Percentiles rank a stretch among this genome's conserved stretches.
Evolutionary conservation across 2,888 invertebrate species (phyloP).

Genomic region (Ligdia adustata): DNA sequence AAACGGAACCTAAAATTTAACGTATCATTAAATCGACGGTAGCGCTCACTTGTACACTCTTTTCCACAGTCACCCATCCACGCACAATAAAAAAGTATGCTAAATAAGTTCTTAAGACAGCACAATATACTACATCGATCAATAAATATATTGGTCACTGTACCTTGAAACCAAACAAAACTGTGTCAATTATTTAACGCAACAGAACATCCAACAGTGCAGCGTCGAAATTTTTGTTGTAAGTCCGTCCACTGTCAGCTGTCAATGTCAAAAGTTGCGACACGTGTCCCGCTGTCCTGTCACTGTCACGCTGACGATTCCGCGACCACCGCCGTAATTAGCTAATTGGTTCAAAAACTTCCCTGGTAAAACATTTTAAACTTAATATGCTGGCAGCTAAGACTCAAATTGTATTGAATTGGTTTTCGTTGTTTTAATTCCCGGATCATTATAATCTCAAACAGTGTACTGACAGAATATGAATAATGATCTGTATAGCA

Average conservation of each 20-base stretch:
- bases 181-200: slow-evolving; percentile 22
- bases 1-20: too few relatives aligned
- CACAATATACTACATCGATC: too few relatives aligned
- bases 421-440: slow-evolving; percentile 41
- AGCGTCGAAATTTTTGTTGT: slow-evolving; percentile 65
- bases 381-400: slow-evolving; percentile 2
- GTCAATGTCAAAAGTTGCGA: slow-evolving; percentile 48
- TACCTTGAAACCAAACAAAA: slow-evolving; percentile 21
- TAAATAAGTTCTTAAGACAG: too few relatives aligned
- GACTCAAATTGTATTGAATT: slow-evolving; percentile 13
- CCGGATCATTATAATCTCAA: slow-evolving; percentile 51
- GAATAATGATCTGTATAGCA: slow-evolving; percentile 44
- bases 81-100: too few relatives aligned
- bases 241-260: slow-evolving; percentile 52
- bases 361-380: slow-evolving; percentile 12
- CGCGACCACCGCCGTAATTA: slow-evolving; percentile 53
- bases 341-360: slow-evolving; percentile 62
- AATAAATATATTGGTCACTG: too few relatives aligned
- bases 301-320: slow-evolving; percentile 32
- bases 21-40: too few relatives aligned
- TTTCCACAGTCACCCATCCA: too few relatives aligned
- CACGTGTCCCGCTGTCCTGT: slow-evolving; percentile 50
- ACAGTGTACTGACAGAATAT: slow-evolving; percentile 39
- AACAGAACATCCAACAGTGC: slow-evolving; percentile 57
- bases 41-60: too few relatives aligned